Conservation (phyloP, 2,113 vertebrate species). For the Boleophthalmus pectinirostris region DNA sequence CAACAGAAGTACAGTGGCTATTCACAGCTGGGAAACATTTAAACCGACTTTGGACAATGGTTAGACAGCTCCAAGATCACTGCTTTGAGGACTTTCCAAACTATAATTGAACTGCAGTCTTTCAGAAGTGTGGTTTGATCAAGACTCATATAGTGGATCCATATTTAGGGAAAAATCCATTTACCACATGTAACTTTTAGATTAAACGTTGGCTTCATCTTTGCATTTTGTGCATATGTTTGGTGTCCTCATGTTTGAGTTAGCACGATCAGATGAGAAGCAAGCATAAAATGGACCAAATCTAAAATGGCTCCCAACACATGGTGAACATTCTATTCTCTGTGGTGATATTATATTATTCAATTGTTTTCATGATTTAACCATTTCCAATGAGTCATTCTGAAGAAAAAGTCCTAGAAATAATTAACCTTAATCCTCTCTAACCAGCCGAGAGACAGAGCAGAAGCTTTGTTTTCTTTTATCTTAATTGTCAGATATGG, state of each 20-base stretch:
- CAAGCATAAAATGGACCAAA: not conserved
- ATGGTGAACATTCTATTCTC: constrained; percentile 25
- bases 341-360: not conserved
- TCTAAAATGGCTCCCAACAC: constrained; percentile 31
- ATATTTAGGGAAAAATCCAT: not conserved
- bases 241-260: not conserved
- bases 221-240: not conserved
- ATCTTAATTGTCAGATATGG: not conserved
- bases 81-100: constrained; percentile 11
- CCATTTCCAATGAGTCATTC: constrained; percentile 58
- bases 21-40: constrained; percentile 53
- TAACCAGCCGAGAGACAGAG: constrained; percentile 31
- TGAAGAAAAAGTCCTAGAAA: constrained; percentile 33
- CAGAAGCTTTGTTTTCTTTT: constrained; percentile 24
- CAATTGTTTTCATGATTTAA: constrained; percentile 10
- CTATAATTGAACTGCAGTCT: not conserved
- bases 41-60: constrained; percentile 18
- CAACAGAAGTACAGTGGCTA: not conserved
- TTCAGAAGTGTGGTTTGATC: constrained; percentile 3
- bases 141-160: not conserved
- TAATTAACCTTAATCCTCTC: constrained; percentile 42
- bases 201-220: not conserved
- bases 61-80: constrained; percentile 31
- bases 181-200: not conserved
- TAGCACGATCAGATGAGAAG: not conserved